phyloP scores from a whole-genome alignment of 2,113 vertebrate genomes.

The Boulengeromyrus knoepffleri region DNA sequence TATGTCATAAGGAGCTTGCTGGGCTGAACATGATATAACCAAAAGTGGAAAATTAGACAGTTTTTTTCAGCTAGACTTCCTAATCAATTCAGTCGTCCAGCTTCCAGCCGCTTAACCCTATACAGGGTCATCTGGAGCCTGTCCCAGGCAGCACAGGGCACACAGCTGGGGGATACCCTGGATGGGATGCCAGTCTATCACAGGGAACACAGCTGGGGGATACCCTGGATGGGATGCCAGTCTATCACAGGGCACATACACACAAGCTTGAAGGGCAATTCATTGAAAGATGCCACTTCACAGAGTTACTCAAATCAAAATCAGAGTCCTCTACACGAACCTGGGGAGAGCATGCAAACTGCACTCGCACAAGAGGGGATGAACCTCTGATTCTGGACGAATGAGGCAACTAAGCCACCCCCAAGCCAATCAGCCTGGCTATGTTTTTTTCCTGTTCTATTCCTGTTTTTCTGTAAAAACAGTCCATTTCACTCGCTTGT shows the following conservation, averaged over 20 bases:
- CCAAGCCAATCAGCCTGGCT: background rate
- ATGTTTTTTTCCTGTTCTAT: background rate
- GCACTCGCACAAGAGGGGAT: background rate
- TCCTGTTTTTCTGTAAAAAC: background rate
- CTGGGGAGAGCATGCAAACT: background rate
- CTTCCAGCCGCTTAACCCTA: background rate
- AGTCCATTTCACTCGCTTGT: background rate
- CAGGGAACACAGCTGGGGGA: too few relatives aligned
- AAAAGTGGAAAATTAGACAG: background rate
- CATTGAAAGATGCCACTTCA: background rate
- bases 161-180: background rate
- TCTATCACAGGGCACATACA: background rate
- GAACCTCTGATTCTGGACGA: background rate
- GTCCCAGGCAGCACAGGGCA: background rate
- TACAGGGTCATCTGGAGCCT: background rate
- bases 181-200: background rate
- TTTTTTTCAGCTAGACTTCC: background rate
- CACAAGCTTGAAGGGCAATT: background rate
- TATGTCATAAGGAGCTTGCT: background rate
- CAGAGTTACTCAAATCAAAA: background rate
- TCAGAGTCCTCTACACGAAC: background rate
- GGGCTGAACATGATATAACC: background rate
- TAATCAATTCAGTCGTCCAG: background rate
- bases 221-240: too few relatives aligned
- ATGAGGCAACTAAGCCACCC: background rate